These are phyloP conservation scores for Tympanuchus pallidicinctus DNA, from an alignment of 2,113 vertebrate genomes.

Conservation along the genomic window DNA sequence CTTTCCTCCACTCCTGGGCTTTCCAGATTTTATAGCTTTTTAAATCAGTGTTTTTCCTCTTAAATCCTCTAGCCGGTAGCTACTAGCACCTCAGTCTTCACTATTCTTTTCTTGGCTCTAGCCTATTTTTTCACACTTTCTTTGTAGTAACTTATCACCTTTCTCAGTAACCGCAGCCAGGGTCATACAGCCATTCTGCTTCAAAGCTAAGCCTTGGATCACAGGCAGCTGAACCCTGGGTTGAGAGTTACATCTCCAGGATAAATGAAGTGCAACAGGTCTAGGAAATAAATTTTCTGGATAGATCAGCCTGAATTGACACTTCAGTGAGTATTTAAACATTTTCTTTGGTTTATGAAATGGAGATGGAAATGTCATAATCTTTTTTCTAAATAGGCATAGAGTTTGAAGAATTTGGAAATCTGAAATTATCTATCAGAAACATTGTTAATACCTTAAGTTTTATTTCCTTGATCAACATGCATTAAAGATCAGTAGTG, in stretches of 20 bases:
- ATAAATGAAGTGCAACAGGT: background rate
- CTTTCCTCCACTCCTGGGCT: background rate
- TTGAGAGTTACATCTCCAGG: background rate
- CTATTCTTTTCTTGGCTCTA: background rate
- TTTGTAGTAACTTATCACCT: background rate
- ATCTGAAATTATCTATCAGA: background rate
- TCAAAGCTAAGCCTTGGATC: constrained; percentile 3
- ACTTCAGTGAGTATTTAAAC: background rate
- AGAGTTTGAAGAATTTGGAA: constrained; percentile 26
- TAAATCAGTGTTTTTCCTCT: background rate
- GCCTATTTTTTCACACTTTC: background rate
- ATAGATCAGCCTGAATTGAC: background rate
- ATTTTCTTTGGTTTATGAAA: background rate
- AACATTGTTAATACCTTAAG: constrained; percentile 6
- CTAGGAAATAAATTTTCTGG: constrained; percentile 1
- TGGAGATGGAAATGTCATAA: background rate
- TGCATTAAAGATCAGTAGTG: background rate
- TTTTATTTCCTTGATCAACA: background rate
- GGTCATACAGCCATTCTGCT: background rate
- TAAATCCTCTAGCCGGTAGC: background rate
- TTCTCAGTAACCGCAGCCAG: background rate
- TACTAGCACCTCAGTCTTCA: background rate
- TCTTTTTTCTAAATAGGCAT: background rate
- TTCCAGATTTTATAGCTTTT: background rate
- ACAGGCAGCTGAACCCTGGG: background rate